Conservation (phyloP, 2,888 invertebrate genomes). For the Ichneumoninae sp. region DNA sequence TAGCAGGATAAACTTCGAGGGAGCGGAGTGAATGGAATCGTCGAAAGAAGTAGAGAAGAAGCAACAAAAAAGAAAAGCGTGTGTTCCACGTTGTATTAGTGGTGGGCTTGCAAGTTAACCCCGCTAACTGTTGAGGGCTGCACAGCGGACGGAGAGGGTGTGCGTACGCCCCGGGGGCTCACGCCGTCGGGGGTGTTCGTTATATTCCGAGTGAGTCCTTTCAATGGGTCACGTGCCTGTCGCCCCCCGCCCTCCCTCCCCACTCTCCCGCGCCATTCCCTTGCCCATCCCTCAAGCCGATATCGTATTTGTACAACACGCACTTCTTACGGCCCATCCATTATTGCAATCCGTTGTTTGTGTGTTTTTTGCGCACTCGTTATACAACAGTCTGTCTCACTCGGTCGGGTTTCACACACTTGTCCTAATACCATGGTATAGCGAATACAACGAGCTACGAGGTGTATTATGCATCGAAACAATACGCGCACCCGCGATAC, state of each 20-base stretch:
- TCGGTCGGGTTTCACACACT: constrained; percentile 76
- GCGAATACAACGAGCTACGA: constrained; percentile 61
- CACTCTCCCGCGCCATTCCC: constrained; percentile 42
- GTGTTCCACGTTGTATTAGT: constrained; percentile 68
- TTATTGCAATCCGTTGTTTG: constrained; percentile 83
- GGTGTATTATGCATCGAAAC: constrained; percentile 79
- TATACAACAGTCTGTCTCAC: constrained; percentile 67
- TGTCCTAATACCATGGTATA: constrained; percentile 67
- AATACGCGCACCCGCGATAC: constrained; percentile 76
- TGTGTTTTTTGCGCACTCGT: constrained; percentile 78
- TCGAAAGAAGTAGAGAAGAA: constrained; percentile 40
- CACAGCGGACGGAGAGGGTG: constrained; percentile 65
- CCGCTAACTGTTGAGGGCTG: constrained; percentile 76
- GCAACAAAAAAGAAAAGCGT: constrained; percentile 52
- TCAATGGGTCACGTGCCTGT: constrained; percentile 81
- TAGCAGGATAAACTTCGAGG: constrained; percentile 24
- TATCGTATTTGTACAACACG: constrained; percentile 84
- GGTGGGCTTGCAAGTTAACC: constrained; percentile 79
- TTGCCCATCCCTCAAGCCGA: constrained; percentile 76
- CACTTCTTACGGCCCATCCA: constrained; percentile 78
- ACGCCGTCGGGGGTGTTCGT: constrained; percentile 82
- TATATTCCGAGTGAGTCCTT: constrained; percentile 76
- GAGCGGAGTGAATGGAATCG: constrained; percentile 9
- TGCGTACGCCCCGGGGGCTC: constrained; percentile 72
- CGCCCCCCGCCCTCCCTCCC: constrained; percentile 71